Percentiles rank a stretch among this genome's conserved stretches.
Conservation (phyloP, 2,888 invertebrate species). For the Griposia aprilina region DNA sequence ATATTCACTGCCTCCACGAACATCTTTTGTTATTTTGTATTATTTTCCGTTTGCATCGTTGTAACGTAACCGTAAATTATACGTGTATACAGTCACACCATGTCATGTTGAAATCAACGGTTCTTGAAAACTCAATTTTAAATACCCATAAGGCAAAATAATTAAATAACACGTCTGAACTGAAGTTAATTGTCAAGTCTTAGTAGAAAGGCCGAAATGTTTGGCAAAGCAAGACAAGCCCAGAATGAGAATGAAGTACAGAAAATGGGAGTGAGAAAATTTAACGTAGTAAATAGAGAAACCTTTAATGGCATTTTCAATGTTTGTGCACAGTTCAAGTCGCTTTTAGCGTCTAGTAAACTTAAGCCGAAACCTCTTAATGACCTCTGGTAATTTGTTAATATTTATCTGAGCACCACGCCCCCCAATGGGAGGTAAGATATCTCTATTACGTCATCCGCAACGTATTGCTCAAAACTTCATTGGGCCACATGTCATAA, state of each 20-base stretch:
- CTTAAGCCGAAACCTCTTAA: slow-evolving; percentile 1
- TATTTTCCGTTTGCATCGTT: slow-evolving; percentile 9
- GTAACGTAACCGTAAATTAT: background rate
- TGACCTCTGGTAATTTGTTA: slow-evolving; percentile 15
- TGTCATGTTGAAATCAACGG: slow-evolving; percentile 1
- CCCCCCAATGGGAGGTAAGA: slow-evolving; percentile 51
- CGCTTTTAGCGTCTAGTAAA: background rate
- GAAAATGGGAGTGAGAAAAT: background rate
- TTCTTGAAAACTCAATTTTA: slow-evolving; percentile 1
- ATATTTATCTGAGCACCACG: slow-evolving; percentile 53
- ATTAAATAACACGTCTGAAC: background rate
- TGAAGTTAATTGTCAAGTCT: slow-evolving; percentile 5
- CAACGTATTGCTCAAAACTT: slow-evolving; percentile 75
- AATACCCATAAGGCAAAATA: slow-evolving; percentile 6
- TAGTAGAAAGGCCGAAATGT: slow-evolving; percentile 13
- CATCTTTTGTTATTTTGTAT: slow-evolving; percentile 40
- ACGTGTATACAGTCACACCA: background rate
- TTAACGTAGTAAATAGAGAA: background rate
- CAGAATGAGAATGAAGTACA: background rate
- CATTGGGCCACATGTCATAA: slow-evolving; percentile 76
- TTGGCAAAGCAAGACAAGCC: slow-evolving; percentile 1
- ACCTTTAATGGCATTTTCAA: background rate
- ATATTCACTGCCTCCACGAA: slow-evolving; percentile 34
- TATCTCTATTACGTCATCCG: slow-evolving; percentile 70
- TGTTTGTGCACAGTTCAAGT: background rate